These are phyloP conservation scores for Myathropa florea DNA, from an alignment of 2,888 invertebrate genomes.

Conservation along the genomic window DNA sequence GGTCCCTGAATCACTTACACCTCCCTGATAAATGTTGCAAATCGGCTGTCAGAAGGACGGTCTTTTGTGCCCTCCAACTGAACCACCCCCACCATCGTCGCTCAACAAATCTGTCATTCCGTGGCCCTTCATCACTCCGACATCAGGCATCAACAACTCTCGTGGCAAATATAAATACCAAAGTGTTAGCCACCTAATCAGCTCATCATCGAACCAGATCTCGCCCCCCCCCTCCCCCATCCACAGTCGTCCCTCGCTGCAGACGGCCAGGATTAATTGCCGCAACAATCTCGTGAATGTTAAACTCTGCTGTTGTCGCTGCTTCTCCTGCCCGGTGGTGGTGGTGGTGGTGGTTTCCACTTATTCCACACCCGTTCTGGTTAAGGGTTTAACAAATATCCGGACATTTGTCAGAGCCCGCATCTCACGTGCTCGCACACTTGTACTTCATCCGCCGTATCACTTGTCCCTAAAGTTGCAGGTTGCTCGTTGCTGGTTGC, in stretches of 20 bases:
- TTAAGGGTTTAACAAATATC: conserved; percentile 54
- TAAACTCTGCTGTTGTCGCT: conserved; percentile 7
- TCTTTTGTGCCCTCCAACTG: too few species aligned
- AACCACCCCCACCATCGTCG: too few species aligned
- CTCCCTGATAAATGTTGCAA: too few species aligned
- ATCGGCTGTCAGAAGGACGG: too few species aligned
- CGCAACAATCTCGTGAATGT: conserved; percentile 23
- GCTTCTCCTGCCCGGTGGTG: not conserved
- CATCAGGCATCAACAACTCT: not conserved
- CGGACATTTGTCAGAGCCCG: conserved; percentile 51
- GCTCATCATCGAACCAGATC: conserved; percentile 2
- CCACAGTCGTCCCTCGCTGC: not conserved
- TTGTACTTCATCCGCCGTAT: conserved; percentile 9
- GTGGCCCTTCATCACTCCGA: not conserved
- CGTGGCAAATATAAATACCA: conserved; percentile 14
- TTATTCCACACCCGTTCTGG: conserved; percentile 37
- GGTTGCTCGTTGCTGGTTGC: conserved; percentile 8
- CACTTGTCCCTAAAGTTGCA: conserved; percentile 24
- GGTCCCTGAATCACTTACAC: too few species aligned
- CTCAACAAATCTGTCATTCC: not conserved
- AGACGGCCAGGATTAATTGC: conserved; percentile 35
- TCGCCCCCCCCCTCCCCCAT: not conserved
- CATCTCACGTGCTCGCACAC: conserved; percentile 27
- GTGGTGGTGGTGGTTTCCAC: conserved; percentile 20
- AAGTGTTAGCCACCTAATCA: not conserved